Percentiles rank a stretch among this genome's conserved stretches.
These are phyloP conservation scores for Strix aluco DNA, from an alignment of 2,113 vertebrate species.

Conservation along the genomic window DNA sequence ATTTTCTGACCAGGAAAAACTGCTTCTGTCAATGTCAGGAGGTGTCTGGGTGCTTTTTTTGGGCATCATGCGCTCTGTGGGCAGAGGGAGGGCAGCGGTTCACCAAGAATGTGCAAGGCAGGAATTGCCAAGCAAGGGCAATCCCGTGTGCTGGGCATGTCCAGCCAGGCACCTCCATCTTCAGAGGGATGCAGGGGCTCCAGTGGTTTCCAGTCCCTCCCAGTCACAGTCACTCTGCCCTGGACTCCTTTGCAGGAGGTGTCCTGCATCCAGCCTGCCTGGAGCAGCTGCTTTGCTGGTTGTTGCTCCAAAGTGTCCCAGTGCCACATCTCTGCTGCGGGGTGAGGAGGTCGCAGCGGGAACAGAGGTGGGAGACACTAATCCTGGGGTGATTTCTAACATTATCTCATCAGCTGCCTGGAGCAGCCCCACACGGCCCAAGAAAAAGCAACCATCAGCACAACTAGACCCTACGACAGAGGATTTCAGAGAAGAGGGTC, in stretches of 20 bases:
- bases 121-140: neutral
- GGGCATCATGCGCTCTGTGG: neutral
- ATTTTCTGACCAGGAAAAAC: slow-evolving; percentile 10
- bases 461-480: neutral
- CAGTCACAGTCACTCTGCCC: neutral
- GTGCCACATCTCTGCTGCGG: neutral
- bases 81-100: neutral
- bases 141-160: neutral
- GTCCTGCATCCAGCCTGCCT: neutral
- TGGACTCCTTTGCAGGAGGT: neutral
- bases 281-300: neutral
- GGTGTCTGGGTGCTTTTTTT: neutral
- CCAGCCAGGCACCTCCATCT: neutral
- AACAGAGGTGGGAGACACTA: neutral
- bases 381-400: neutral
- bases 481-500: neutral
- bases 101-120: neutral
- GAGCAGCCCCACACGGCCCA: neutral
- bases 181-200: neutral
- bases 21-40: neutral
- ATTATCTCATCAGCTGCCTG: neutral
- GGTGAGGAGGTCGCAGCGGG: neutral
- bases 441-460: neutral
- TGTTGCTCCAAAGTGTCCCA: neutral
- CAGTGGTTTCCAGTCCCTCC: neutral